Evolutionary conservation across 2,888 invertebrate species (phyloP).

Genomic region (Podabrus alpinus): DNA sequence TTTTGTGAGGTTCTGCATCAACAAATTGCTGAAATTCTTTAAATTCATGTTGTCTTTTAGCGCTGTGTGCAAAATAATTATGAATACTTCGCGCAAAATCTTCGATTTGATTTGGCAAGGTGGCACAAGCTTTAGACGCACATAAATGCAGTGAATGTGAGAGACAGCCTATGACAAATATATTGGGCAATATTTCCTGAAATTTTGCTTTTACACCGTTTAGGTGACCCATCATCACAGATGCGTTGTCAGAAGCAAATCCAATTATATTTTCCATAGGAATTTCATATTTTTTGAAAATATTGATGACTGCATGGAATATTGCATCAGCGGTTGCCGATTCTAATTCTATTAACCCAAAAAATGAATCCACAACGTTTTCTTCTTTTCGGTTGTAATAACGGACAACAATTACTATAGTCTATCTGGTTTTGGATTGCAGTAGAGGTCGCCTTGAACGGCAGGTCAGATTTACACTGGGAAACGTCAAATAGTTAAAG

Average conservation of each 20-base stretch:
- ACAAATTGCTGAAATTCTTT: background rate
- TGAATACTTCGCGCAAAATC: background rate
- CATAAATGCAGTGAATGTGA: constrained; percentile 12
- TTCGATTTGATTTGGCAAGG: background rate
- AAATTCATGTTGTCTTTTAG: background rate
- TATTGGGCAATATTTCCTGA: constrained; percentile 7
- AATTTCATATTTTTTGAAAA: too few species aligned
- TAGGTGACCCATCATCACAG: constrained; percentile 24
- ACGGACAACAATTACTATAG: too few species aligned
- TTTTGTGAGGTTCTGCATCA: background rate
- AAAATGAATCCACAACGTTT: too few species aligned
- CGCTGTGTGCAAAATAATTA: background rate
- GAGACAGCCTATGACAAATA: constrained; percentile 14
- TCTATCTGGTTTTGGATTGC: too few species aligned
- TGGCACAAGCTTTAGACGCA: background rate
- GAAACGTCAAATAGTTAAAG: too few species aligned
- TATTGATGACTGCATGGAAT: too few species aligned
- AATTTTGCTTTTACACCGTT: constrained; percentile 20
- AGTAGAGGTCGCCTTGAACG: too few species aligned
- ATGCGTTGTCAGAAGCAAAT: constrained; percentile 16
- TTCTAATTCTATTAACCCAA: too few species aligned
- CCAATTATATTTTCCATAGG: constrained; percentile 1
- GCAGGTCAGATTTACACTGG: too few species aligned
- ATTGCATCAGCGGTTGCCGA: too few species aligned
- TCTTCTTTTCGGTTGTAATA: too few species aligned